Percentiles rank a stretch among this genome's conserved stretches.
Evolutionary conservation across 2,797 vertebrate species (phyloP).

Genomic region (Hapalemur alaotrensis): DNA sequence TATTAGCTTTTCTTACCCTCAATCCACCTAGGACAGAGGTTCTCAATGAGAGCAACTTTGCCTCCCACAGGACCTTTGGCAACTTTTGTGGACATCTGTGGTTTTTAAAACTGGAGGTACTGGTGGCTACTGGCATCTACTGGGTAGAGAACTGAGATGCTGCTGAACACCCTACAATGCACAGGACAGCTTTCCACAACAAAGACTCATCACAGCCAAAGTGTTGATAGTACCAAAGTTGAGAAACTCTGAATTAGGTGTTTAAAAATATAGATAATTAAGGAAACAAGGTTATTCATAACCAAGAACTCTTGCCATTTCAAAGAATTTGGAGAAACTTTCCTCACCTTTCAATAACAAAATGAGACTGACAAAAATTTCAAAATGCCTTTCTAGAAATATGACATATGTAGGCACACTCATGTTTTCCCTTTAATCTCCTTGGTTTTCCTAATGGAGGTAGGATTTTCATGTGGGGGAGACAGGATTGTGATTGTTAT

Average conservation of each 20-base stretch:
- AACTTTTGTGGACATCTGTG: background rate
- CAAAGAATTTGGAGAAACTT: background rate
- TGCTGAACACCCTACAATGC: background rate
- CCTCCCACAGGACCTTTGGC: background rate
- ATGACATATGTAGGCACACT: background rate
- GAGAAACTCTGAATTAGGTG: background rate
- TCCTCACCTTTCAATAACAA: background rate
- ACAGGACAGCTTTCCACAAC: background rate
- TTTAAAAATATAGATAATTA: background rate
- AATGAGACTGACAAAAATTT: background rate
- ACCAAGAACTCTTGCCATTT: background rate
- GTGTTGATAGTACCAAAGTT: too few species aligned
- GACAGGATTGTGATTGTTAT: background rate
- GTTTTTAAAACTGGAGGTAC: background rate
- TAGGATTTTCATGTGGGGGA: background rate
- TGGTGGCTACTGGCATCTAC: background rate
- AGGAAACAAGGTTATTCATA: background rate
- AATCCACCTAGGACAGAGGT: background rate
- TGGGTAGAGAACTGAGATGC: background rate
- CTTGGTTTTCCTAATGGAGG: background rate
- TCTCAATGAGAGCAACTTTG: background rate
- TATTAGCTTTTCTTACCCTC: background rate
- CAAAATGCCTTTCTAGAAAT: conserved; percentile 15
- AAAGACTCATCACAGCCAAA: background rate
- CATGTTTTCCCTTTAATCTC: background rate